A percentile compares a stretch with the other conserved stretches of the same genome.
Evolutionary conservation across 2,113 vertebrate genomes (phyloP).

Genomic region (Hiodon alosoides): DNA sequence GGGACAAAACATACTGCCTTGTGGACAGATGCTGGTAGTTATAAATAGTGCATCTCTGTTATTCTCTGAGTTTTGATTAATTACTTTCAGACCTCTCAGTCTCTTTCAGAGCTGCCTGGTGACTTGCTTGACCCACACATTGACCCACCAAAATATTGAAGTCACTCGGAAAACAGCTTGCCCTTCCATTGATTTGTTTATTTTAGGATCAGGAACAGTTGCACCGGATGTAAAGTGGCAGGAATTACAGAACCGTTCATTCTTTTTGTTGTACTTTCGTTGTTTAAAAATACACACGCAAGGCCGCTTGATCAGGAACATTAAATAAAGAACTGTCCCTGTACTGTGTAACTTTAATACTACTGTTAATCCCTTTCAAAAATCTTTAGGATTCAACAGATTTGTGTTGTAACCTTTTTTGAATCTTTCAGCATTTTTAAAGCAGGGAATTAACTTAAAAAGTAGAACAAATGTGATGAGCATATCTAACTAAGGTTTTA

Average conservation of each 20-base stretch:
- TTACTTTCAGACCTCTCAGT: neutral
- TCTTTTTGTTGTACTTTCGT: neutral
- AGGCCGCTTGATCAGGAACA: neutral
- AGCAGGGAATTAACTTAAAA: slow-evolving; percentile 22
- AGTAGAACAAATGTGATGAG: too few relatives aligned
- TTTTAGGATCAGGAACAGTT: neutral
- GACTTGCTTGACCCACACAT: neutral
- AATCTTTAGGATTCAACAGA: slow-evolving; percentile 10
- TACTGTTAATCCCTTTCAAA: slow-evolving; percentile 25
- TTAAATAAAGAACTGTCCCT: slow-evolving; percentile 6
- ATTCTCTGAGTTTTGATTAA: slow-evolving; percentile 10
- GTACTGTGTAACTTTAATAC: slow-evolving; percentile 20
- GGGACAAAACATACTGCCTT: neutral
- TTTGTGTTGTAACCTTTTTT: slow-evolving; percentile 19
- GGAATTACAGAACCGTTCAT: neutral
- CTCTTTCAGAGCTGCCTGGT: neutral
- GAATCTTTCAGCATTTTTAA: slow-evolving; percentile 14
- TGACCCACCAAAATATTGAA: neutral
- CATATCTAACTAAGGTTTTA: too few relatives aligned
- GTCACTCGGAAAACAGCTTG: neutral
- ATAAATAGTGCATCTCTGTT: slow-evolving; percentile 26
- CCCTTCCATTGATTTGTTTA: neutral
- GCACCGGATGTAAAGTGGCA: neutral
- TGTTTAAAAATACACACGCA: slow-evolving; percentile 6
- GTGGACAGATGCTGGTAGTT: slow-evolving; percentile 18